A percentile compares a stretch with the other conserved stretches of the same genome.
These are phyloP conservation scores for Pangasius krempfi DNA, from an alignment of 2,797 vertebrate species.

Conservation along the genomic window DNA sequence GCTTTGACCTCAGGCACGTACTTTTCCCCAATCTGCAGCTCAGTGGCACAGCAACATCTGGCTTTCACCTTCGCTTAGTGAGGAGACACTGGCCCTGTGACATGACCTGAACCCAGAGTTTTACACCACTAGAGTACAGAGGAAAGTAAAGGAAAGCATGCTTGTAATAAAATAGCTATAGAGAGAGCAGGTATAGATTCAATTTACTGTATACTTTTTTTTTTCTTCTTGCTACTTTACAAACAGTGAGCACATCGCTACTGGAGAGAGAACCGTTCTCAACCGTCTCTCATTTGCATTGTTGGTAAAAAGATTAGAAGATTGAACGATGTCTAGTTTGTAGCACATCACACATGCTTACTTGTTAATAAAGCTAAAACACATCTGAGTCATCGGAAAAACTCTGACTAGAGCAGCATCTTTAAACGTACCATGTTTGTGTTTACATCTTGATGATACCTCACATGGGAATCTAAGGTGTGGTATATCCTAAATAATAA, in stretches of 20 bases:
- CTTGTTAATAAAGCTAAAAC: neutral
- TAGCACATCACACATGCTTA: neutral
- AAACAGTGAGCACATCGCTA: neutral
- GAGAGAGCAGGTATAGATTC: neutral
- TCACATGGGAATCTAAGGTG: neutral
- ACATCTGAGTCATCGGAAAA: neutral
- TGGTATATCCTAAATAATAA: neutral
- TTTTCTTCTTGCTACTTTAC: neutral
- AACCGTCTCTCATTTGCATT: neutral
- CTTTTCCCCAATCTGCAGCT: constrained; percentile 31
- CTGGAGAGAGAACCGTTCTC: neutral
- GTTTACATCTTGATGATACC: neutral
- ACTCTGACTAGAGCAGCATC: neutral
- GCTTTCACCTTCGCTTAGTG: constrained; percentile 16
- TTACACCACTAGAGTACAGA: constrained; percentile 11
- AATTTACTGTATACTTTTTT: neutral
- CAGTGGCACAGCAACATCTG: constrained; percentile 31
- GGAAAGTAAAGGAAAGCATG: neutral
- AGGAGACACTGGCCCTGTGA: neutral
- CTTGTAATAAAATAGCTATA: constrained; percentile 4
- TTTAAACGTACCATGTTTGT: neutral
- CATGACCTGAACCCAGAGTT: constrained; percentile 13
- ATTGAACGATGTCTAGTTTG: neutral
- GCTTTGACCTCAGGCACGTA: constrained; percentile 58
- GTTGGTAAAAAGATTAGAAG: neutral